phyloP scores from a whole-genome alignment of 2,888 invertebrate species.

The Teleogryllus oceanicus region DNA sequence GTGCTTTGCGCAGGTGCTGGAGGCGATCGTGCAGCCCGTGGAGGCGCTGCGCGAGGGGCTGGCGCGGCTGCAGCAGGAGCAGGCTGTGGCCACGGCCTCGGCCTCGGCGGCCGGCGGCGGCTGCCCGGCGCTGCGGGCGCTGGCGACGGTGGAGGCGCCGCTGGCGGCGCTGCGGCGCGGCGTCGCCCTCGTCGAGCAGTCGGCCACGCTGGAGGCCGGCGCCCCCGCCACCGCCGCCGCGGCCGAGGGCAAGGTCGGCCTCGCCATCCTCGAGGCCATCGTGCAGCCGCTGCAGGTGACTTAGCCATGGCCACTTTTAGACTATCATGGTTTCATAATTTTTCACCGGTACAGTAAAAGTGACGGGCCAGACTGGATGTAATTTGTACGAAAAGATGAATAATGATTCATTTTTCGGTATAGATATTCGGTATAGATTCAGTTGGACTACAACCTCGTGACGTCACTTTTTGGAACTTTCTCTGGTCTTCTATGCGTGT shows the following conservation, averaged over 20 bases:
- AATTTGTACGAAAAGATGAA: too few species aligned
- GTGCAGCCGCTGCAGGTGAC: conserved; percentile 23
- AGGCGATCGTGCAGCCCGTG: not conserved
- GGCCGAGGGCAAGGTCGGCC: conserved; percentile 64
- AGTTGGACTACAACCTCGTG: too few species aligned
- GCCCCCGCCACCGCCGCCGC: not conserved
- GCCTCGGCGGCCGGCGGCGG: not conserved
- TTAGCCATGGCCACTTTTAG: too few species aligned
- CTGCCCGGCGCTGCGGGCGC: conserved; percentile 60
- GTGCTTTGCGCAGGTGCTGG: not conserved
- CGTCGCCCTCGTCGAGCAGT: not conserved
- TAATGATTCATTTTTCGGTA: too few species aligned
- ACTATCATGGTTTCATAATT: too few species aligned
- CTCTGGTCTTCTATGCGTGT: too few species aligned
- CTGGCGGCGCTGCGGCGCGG: conserved; percentile 21
- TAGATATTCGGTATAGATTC: too few species aligned
- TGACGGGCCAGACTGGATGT: too few species aligned
- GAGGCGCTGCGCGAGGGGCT: conserved; percentile 60
- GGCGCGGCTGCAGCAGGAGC: conserved; percentile 64
- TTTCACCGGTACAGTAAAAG: too few species aligned
- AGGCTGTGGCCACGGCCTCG: conserved; percentile 56
- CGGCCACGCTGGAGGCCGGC: not conserved
- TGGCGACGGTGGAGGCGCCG: conserved; percentile 53
- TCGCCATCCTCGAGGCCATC: conserved; percentile 39
- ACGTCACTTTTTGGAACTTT: too few species aligned